Evolutionary conservation across 2,888 invertebrate genomes (phyloP), one percentile per base, ranked within the genome.

Genomic region (Cecidostiba fungosa): DNA sequence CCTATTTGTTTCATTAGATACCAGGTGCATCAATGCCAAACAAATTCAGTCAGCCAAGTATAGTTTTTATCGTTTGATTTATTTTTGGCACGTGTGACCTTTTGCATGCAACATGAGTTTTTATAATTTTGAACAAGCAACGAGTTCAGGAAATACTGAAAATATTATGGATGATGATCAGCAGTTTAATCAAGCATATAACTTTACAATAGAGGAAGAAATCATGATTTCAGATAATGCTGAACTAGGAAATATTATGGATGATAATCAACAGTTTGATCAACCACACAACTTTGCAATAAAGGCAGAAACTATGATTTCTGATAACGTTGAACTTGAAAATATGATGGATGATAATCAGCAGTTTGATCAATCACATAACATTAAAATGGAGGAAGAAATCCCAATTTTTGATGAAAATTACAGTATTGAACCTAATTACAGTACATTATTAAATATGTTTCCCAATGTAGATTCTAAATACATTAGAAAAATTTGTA

Each of bases 401-500:
- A 26, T 12, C 4, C 10, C 8, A 23, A 29, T 12, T 26, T 29
- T 12, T 29, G 16, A 29, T 12, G 0, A 14, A 3, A 26, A 0
- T 14, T 2, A 29, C 3, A 72, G 12, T 39, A 72, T 72, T 26
- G 66, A 78, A 62, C 12, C 32, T 32, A 32, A 84, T 77, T 77
- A 72, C 19, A 70, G 6, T 70, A 50, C 32, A 16, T 78, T 84
- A 26, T 8, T 84, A n/a, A n/a, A 36, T 6, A 86, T 85, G 54
- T 85, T 86, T 73, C 86, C 86, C 0, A 73, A 85, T 19, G n/a
- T 80, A 1, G 26, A 85, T 29, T 3, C 29, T 19, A 62, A 47
- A 16, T 81, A 79, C n/a, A 87, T 87, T 8, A 73, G 26, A 78
- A 8, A 84, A 62, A 77, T 88, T 14, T 82, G 87, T 14, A 50